Evolutionary conservation across 2,797 vertebrate genomes (phyloP).

Genomic region (Oryzias sinensis): DNA sequence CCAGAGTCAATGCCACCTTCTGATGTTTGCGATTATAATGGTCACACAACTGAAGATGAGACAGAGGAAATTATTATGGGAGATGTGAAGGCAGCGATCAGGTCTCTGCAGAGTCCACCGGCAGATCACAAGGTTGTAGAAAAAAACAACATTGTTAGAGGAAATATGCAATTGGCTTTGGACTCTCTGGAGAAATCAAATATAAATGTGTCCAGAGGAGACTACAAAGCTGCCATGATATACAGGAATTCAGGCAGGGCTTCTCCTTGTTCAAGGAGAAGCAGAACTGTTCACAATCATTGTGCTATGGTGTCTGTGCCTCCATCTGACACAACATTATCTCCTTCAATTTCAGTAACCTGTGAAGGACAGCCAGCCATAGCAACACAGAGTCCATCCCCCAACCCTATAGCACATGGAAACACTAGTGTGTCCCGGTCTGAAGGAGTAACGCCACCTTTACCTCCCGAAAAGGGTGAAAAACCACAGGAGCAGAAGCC

Average conservation of each 20-base stretch:
- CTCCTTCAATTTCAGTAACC: conserved; percentile 95
- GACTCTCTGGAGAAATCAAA: conserved; percentile 85
- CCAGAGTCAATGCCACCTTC: conserved; percentile 73
- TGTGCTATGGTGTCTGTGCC: conserved; percentile 77
- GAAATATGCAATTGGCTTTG: conserved; percentile 80
- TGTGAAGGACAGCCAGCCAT: conserved; percentile 76
- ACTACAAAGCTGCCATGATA: conserved; percentile 89
- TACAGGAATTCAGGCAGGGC: conserved; percentile 85
- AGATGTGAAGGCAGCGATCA: conserved; percentile 88
- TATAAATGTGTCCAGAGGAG: conserved; percentile 85
- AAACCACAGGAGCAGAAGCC: conserved; percentile 71
- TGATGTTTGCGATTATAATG: conserved; percentile 76
- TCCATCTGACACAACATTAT: conserved; percentile 86
- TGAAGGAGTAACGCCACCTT: conserved; percentile 54
- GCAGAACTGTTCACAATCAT: conserved; percentile 79
- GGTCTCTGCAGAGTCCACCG: conserved; percentile 82
- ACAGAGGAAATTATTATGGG: conserved; percentile 80
- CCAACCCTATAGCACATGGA: conserved; percentile 63
- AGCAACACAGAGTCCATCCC: conserved; percentile 65
- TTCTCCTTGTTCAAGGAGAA: conserved; percentile 72
- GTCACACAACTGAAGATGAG: conserved; percentile 80
- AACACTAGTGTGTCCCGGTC: conserved; percentile 45
- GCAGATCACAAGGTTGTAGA: conserved; percentile 82
- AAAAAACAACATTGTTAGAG: conserved; percentile 84
- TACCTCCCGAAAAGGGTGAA: conserved; percentile 67